Base-by-base conservation (phyloP, 2,888 invertebrate species). In the Hypolimnas misippus region DNA sequence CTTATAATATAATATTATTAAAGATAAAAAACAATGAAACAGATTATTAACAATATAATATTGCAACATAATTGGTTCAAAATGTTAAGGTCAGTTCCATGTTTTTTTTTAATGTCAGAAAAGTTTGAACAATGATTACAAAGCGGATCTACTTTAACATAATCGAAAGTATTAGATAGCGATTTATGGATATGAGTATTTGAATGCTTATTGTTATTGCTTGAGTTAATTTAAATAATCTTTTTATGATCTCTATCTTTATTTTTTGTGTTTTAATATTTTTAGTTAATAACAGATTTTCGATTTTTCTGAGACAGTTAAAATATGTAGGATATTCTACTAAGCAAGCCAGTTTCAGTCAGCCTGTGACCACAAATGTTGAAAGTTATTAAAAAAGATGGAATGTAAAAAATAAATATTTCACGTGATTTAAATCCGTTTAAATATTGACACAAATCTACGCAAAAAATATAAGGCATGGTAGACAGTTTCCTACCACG, bases 141-240 rank as follows among this genome's bases (percentile, higher is more conserved):
- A 49, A 29, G n/a, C 49, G 49, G 49, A 29, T 49, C 49, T 49
- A 49, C 29, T 49, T 29, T 29, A 29, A 49, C 29, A 49, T 29
- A 29, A 49, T 49, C 49, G n/a, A 49, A 49, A 49, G 25, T 14
- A 49, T 29, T 3, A 49, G 25, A 49, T 29, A 29, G 14, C 14
- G 25, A 49, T 49, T n/a, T 14, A 49, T 7, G 29, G 29, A 7
- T 46, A 46, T 29, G 46, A 29, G n/a, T 25, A 29, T n/a, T 21
- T 49, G 19, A 10, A 44, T 19, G 44, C 10, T 2, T 17, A 42
- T 42, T 42, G 17, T 19, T 42, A 42, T 42, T 19, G 42, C 4
- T 46, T 6, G 19, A 5, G 19, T 21, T 46, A 46, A 46, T n/a
- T 46, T 10, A 6, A 38, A n/a, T 38, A 38, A 38, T 38, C n/a